Evolutionary conservation across 1,140 invertebrate species (phyloP), one percentile per base, ranked within the genome.

Genomic region (Rhopalosiphum maidis): DNA sequence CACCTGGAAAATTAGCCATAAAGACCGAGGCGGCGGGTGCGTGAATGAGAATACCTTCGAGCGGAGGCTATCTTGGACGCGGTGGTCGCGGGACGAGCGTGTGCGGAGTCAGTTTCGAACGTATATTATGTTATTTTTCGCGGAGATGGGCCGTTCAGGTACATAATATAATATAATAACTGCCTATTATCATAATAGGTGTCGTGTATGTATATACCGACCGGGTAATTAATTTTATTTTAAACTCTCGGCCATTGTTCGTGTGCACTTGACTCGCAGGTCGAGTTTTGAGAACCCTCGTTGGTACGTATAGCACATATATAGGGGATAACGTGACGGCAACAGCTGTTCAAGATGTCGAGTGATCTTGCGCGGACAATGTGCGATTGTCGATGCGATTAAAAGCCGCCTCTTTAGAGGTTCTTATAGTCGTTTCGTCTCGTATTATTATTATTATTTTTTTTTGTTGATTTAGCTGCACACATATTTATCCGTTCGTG

Each of bases 191-290:
- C 43, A 54, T 89, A 77, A 77, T 37, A 51, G 54, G 1, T 23
- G 15, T 89, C 77, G 77, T 55, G 82, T 41, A 93, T 77, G 82
- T 83, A 86, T 55, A 93, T 43, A 93, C 82, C 22, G 30, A 83
- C 48, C 48, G 91, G 91, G 91, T 93, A 93, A 86, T 93, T 93
- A 93, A 93, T 93, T 93, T 93, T 93, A 85, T 93, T 93, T 93
- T 93, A 54, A 85, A 93, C 60, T 82, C 90, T 92, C 46, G 30
- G 68, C 90, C 48, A 48, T 92, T 92, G 91, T 92, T 92, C 77
- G 82, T 48, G 91, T 1, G 82, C 91, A 93, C 91, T 93, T 93
- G 91, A 93, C 91, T 93, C 48, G 35, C 22, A 25, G 68, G 91
- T 54, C 77, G 77, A 37, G 91, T 83, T 92, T 92, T 92, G 91